Base-by-base conservation (phyloP, 2,888 invertebrate species). In the Melipona beecheii region DNA sequence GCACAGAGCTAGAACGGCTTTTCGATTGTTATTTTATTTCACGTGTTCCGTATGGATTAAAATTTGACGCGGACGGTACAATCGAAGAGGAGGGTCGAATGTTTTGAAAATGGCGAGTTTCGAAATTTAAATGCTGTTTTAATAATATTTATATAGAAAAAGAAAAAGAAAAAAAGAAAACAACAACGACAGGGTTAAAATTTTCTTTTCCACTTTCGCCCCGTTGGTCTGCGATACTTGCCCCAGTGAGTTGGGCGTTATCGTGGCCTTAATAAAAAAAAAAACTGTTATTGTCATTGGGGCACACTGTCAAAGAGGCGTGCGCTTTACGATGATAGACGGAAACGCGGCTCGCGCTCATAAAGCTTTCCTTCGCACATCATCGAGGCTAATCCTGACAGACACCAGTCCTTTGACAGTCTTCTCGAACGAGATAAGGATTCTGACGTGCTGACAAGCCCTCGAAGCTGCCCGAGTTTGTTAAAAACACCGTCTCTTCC, bases 361-460 rank as follows among this genome's bases (percentile, higher is more conserved):
- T 52, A 56, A 49, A 52, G 36, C 66, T 74, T 31, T 56, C n/a
- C 31, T 68, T 65, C 58, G 5, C 36, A 21, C 60, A 31, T 70
- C 69, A 56, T 17, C 64, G 49, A 13, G 27, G 36, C 49, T 68
- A 74, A 75, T 75, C 60, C 66, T 75, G 60, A 75, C 52, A 21
- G 75, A 52, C 66, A 68, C 31, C 66, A 52, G 60, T 68, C 60
- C 36, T 68, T 56, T 66, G 52, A 68, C 49, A 75, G 75, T 78
- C 75, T 75, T 78, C 78, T n/a, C 21, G 6, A 13, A 50, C 50
- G 24, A 15, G 66, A 68, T 78, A 68, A 52, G 50, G 66, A 75
- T 78, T 78, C 74, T 36, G 58, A 65, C 65, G 65, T 54, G 75
- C 50, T 36, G 75, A 65, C 56, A 75, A 60, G 58, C 50, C 24